Conservation (phyloP, 2,113 vertebrate species). For the Epinephelus fuscoguttatus region DNA sequence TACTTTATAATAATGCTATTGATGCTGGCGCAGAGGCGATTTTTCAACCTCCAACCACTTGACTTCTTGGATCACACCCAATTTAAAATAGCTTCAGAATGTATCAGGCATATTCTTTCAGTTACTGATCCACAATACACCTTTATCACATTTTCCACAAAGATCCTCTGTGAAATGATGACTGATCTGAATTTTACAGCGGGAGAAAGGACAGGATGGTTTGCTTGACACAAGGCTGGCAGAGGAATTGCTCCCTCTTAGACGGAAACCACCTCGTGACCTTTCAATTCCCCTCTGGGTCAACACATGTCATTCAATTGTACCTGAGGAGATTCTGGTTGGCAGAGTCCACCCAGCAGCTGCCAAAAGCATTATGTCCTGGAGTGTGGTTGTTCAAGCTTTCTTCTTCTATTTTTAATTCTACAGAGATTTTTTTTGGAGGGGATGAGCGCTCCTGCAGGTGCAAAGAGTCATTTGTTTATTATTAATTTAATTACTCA, state of each 20-base stretch:
- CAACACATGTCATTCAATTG: constrained; percentile 18
- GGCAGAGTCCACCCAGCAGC: neutral
- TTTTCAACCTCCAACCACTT: constrained; percentile 19
- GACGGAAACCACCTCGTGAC: neutral
- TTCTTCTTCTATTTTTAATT: neutral
- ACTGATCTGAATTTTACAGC: constrained; percentile 14
- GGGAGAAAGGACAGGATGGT: neutral
- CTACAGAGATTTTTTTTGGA: neutral
- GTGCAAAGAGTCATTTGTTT: neutral
- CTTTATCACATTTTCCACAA: neutral
- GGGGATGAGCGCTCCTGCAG: neutral
- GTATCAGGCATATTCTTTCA: too few species aligned
- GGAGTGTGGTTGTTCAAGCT: neutral
- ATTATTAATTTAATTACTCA: neutral
- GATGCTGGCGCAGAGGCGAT: neutral
- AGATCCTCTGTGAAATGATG: neutral
- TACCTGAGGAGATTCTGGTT: neutral
- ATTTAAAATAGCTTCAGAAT: constrained; percentile 8
- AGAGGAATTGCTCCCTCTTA: constrained; percentile 6
- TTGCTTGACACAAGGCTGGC: constrained; percentile 4
- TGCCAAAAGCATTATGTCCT: neutral
- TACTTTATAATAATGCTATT: neutral
- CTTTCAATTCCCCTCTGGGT: neutral
- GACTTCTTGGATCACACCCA: neutral
- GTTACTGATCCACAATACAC: neutral